Evolutionary conservation across 1,140 invertebrate species (phyloP).

Genomic region (Druon quercuslanigerum): DNA sequence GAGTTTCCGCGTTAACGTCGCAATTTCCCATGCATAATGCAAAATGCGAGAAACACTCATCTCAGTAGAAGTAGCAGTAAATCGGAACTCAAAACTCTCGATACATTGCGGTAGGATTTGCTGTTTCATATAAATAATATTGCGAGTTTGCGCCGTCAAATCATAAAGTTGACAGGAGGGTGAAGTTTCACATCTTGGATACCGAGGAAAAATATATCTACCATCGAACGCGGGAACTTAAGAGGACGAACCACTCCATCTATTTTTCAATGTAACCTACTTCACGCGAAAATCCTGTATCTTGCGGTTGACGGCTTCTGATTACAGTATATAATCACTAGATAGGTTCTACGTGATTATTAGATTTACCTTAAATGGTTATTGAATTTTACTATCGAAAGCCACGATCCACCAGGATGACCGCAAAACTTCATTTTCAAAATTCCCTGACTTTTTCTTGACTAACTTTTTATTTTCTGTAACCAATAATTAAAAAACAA

Average conservation of each 20-base stretch:
- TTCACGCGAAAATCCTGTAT: slow-evolving; percentile 6
- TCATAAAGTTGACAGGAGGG: slow-evolving; percentile 49
- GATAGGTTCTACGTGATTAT: too few relatives aligned
- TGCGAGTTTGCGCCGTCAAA: slow-evolving; percentile 55
- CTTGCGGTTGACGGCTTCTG: slow-evolving; percentile 38
- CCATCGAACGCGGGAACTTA: neutral
- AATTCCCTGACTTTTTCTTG: too few relatives aligned
- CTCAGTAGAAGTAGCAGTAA: slow-evolving; percentile 59
- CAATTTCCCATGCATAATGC: slow-evolving; percentile 63
- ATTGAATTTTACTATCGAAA: too few relatives aligned
- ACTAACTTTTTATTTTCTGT: too few relatives aligned
- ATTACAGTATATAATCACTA: too few relatives aligned
- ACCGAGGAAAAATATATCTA: neutral
- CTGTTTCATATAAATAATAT: slow-evolving; percentile 67
- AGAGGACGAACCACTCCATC: slow-evolving; percentile 39
- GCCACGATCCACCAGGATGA: too few relatives aligned
- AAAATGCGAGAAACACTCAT: slow-evolving; percentile 52
- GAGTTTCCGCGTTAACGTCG: slow-evolving; percentile 61
- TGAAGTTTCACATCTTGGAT: slow-evolving; percentile 42
- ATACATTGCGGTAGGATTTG: slow-evolving; percentile 53
- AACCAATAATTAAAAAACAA: too few relatives aligned
- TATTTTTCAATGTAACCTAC: slow-evolving; percentile 56
- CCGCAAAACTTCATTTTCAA: too few relatives aligned
- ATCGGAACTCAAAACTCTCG: slow-evolving; percentile 60
- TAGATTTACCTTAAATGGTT: too few relatives aligned